These are phyloP conservation scores for Drosophila paramelanica DNA, from an alignment of 2,888 invertebrate genomes.

Conservation along the genomic window DNA sequence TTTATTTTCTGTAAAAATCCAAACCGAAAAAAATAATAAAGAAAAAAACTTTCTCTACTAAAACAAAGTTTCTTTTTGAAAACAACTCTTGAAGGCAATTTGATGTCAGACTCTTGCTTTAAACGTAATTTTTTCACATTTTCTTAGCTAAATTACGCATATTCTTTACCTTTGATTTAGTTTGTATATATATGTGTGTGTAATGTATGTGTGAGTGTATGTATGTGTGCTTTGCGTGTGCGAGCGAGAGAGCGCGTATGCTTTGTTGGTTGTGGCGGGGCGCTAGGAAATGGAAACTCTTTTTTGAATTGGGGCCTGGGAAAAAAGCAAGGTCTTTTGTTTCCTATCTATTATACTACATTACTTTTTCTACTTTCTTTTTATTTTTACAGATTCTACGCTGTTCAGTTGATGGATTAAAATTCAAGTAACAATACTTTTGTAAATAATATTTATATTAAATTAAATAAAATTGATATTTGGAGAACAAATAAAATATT, in stretches of 20 bases:
- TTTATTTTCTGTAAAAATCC: constrained; percentile 38
- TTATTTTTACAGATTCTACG: constrained; percentile 12
- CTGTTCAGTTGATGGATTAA: constrained; percentile 8
- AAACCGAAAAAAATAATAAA: constrained; percentile 22
- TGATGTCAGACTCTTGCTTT: constrained; percentile 84
- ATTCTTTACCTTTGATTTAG: constrained; percentile 12
- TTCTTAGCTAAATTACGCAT: constrained; percentile 44
- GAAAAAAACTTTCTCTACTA: constrained; percentile 37
- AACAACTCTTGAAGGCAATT: constrained; percentile 83
- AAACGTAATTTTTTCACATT: constrained; percentile 42
- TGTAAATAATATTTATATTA: constrained; percentile 8
- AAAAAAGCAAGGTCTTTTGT: constrained; percentile 6
- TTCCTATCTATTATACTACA: constrained; percentile 11
- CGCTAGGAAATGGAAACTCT: constrained; percentile 6
- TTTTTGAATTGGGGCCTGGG: constrained; percentile 1
- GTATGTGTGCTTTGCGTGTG: constrained; percentile 1
- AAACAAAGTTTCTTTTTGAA: constrained; percentile 63
- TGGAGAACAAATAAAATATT: background rate
- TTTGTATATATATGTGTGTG: background rate
- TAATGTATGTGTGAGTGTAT: constrained; percentile 9
- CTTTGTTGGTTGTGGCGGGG: constrained; percentile 11
- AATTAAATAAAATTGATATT: constrained; percentile 10
- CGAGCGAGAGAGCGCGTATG: constrained; percentile 24
- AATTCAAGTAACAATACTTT: constrained; percentile 1
- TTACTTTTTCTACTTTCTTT: background rate